Conservation (phyloP, 1,140 invertebrate genomes). For the honey bee (Apis mellifera) region DNA sequence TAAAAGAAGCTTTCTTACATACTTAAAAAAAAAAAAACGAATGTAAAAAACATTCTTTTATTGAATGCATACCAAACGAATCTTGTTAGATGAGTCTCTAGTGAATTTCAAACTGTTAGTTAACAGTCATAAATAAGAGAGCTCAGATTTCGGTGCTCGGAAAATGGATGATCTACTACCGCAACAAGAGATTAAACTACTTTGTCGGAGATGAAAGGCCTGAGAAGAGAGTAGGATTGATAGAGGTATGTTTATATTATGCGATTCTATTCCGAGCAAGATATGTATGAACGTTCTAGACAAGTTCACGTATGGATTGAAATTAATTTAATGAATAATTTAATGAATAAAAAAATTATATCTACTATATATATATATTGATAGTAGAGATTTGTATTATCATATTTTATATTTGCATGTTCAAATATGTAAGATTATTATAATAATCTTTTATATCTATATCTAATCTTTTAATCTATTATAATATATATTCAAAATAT, state of each 20-base stretch:
- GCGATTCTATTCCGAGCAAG: constrained; percentile 53
- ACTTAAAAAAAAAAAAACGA: background rate
- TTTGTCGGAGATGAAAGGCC: constrained; percentile 61
- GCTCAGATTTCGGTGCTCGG: constrained; percentile 63
- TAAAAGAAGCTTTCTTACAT: constrained; percentile 54
- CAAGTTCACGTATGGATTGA: constrained; percentile 32
- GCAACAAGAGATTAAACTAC: constrained; percentile 61
- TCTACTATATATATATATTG: background rate
- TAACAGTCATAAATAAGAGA: constrained; percentile 64
- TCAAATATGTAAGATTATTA: background rate
- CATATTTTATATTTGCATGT: constrained; percentile 26
- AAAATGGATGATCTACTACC: constrained; percentile 63
- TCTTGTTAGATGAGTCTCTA: constrained; percentile 59
- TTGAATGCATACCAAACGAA: constrained; percentile 46
- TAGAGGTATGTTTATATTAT: constrained; percentile 67
- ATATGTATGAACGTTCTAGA: constrained; percentile 35
- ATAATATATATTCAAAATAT: too few species aligned
- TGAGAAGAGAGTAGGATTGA: constrained; percentile 62
- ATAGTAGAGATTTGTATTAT: background rate
- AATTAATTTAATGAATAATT: background rate
- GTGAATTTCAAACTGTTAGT: constrained; percentile 68
- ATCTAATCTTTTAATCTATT: too few species aligned
- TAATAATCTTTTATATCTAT: too few species aligned
- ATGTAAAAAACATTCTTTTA: constrained; percentile 55
- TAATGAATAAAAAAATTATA: background rate